Percentiles rank a stretch among this genome's conserved stretches.
Conservation (phyloP, 1,140 invertebrate species). For the Aphaenogaster ashmeadi region DNA sequence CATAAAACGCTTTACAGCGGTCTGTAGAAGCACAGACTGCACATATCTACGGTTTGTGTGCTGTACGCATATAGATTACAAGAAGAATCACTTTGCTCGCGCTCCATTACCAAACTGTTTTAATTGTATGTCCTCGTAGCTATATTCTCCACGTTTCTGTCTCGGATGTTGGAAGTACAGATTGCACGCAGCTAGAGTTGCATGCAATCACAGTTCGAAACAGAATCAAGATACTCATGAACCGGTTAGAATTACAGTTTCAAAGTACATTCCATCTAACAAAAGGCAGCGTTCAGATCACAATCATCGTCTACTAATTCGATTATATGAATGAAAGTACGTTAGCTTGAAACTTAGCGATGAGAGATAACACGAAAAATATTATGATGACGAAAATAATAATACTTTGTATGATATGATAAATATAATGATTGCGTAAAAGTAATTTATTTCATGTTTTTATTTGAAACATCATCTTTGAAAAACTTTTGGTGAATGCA, state of each 20-base stretch:
- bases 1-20: conserved; percentile 7
- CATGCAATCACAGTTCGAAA: conserved; percentile 34
- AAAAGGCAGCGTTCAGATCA: conserved; percentile 24
- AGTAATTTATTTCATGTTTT: not conserved
- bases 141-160: conserved; percentile 21
- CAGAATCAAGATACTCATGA: conserved; percentile 28
- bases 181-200: conserved; percentile 26
- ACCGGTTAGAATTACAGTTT: conserved; percentile 36
- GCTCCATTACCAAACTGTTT: conserved; percentile 39
- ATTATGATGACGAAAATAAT: not conserved
- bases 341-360: not conserved
- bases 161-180: conserved; percentile 44
- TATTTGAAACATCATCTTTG: not conserved
- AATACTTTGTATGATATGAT: not conserved
- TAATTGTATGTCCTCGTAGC: conserved; percentile 32
- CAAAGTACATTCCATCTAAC: conserved; percentile 16
- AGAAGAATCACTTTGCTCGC: conserved; percentile 3
- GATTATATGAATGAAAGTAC: conserved; percentile 21
- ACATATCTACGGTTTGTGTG: not conserved
- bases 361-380: not conserved
- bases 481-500: not conserved
- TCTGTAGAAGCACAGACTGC: conserved; percentile 1
- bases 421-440: conserved; percentile 15
- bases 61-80: not conserved
- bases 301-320: conserved; percentile 1